phyloP scores from a whole-genome alignment of 2,888 invertebrate species.

The Rhamphomyia laevipes region DNA sequence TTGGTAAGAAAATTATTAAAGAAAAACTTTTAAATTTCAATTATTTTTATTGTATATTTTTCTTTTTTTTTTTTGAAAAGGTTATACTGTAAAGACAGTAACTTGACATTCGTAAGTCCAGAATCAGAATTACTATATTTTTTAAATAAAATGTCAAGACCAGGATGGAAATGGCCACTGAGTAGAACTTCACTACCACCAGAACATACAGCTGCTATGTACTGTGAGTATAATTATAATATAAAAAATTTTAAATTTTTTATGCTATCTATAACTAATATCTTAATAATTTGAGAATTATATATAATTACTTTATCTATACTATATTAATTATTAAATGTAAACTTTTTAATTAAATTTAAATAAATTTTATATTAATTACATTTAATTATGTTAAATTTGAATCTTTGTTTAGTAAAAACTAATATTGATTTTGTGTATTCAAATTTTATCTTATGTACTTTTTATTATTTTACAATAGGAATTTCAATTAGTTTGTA shows the following conservation, averaged over 20 bases:
- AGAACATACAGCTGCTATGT: constrained; percentile 42
- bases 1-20: constrained; percentile 63
- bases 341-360: too few species aligned
- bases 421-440: too few species aligned
- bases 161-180: constrained; percentile 77
- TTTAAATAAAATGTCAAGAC: constrained; percentile 61
- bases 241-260: constrained; percentile 1
- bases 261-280: constrained; percentile 5
- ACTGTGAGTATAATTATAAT: constrained; percentile 31
- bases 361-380: too few species aligned
- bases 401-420: too few species aligned
- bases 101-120: constrained; percentile 54
- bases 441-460: too few species aligned
- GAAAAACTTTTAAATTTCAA: not conserved
- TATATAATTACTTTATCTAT: not conserved
- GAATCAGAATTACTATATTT: constrained; percentile 71
- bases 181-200: constrained; percentile 56
- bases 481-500: too few species aligned
- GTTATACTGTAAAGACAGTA: constrained; percentile 63
- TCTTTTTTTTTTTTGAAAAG: constrained; percentile 31
- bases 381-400: too few species aligned
- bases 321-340: too few species aligned
- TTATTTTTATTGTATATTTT: not conserved
- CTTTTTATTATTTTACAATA: too few species aligned
- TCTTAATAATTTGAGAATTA: not conserved